These are phyloP conservation scores for Aspiorhynchus laticeps DNA, from an alignment of 2,113 vertebrate genomes.

Conservation along the genomic window DNA sequence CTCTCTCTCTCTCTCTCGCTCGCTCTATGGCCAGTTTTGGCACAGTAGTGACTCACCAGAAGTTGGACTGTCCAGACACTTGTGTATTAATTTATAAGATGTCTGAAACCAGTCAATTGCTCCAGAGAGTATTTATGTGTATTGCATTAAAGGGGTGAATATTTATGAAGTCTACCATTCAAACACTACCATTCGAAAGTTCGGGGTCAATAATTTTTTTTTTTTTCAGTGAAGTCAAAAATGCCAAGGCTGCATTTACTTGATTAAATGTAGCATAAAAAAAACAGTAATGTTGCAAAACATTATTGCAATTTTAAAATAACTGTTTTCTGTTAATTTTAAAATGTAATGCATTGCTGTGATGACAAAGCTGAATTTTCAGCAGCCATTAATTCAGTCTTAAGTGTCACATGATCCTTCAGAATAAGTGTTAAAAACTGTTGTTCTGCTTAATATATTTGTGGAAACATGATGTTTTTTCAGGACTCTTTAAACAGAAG, in stretches of 20 bases:
- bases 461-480: not conserved
- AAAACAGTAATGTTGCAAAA: not conserved
- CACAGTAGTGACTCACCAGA: constrained; percentile 2
- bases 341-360: too few species aligned
- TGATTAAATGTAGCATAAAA: not conserved
- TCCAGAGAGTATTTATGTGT: not conserved
- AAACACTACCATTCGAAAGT: not conserved
- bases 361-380: too few species aligned
- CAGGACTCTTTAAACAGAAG: not conserved
- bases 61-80: not conserved
- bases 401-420: too few species aligned
- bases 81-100: not conserved
- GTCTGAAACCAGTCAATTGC: not conserved
- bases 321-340: too few species aligned
- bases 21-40: not conserved
- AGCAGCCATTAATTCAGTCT: too few species aligned
- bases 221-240: too few species aligned
- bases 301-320: too few species aligned
- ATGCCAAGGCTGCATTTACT: not conserved
- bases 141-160: too few species aligned
- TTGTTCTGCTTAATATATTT: not conserved
- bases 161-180: too few species aligned
- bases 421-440: not conserved
- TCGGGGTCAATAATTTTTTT: not conserved
- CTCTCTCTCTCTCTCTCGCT: not conserved